Evolutionary conservation across 2,888 invertebrate genomes (phyloP), one percentile per base, ranked within the genome.

Genomic region (Drosophila barbarae): DNA sequence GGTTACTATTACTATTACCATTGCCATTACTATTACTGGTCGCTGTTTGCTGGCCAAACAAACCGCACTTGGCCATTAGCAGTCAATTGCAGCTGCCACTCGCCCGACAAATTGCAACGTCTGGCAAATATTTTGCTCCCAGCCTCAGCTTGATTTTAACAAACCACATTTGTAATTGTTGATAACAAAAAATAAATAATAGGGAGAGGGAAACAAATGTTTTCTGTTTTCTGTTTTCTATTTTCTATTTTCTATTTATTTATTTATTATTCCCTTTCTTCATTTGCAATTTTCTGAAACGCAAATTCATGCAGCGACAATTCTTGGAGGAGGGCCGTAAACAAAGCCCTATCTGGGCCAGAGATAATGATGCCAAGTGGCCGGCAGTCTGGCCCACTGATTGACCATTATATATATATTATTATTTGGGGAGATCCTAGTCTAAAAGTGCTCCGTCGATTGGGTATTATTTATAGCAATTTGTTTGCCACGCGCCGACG

Each of bases 381-480:
- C 18, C 34, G 30, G 5, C 30, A 18, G 36, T 52, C 63, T 42
- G 44, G 51, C 52, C 21, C 61, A 60, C 52, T 61, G 61, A 63
- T 61, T 63, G 61, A 51, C 51, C 36, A 63, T 44, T 61, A 61
- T 56, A 35, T 42, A 21, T 44, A 32, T 39, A 41, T 41, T 30
- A n/a, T 10, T 32, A 18, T 46, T 32, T 32, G 13, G 15, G 15
- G 30, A 35, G 51, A 51, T 63, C 36, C 61, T 61, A 35, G 61
- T 46, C 59, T 38, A 39, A 18, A 36, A 60, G 30, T 21, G 23
- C 18, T 9, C 18, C 32, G 5, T 10, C 26, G 60, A 50, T 61
- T 39, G 32, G 44, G 9, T 9, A n/a, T 52, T 68, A 68, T 68
- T 60, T 60, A 50, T 68, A 59, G 53, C 63, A 23, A 63, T 63